Evolutionary conservation across 2,797 vertebrate species (phyloP), one percentile per base, ranked within the genome.

Genomic region (Cephalopachus bancanus): DNA sequence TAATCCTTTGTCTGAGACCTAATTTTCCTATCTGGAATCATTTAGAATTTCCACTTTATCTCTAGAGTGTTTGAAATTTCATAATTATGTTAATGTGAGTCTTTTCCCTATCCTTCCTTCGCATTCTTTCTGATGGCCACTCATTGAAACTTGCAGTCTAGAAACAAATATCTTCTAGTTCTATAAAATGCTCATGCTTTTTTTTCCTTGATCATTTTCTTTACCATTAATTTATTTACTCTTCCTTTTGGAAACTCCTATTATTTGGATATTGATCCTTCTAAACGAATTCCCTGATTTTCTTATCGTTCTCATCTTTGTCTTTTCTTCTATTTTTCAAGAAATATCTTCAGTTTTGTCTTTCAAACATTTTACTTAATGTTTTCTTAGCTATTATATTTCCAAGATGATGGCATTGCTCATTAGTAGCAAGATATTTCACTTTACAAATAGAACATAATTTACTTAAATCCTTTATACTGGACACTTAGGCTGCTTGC

Each of bases 251-350:
- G 51, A 72, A 89, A 33, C 37, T 15, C 17, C 62, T 20, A 59
- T 69, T 75, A 26, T 3, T 65, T 93, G 22, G 15, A 85, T 15
- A 8, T 72, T 28, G 8, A 2, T 8, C n/a, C 19, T 89, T 55
- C 22, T 49, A 91, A 87, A 64, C 60, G 22, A 24, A 84, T 65
- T 19, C 16, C 19, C 17, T 26, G 3, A 72, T 89, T 91, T 64
- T 37, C n/a, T 84, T 76, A 81, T n/a, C 62, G 57, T 71, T 89
- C 7, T 88, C 44, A 55, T 83, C 33, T 89, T 37, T 37, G 37
- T 37, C 37, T 94, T 93, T 84, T 65, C 44, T 44, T 88, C 51
- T 75, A 2, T 33, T 89, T 91, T 67, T 57, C 55, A 62, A 51
- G 8, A 89, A 62, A 69, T 37, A 83, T 37, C 10, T 22, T 81